Conservation (phyloP, 2,113 vertebrate genomes). For the Oophaga pumilio region DNA sequence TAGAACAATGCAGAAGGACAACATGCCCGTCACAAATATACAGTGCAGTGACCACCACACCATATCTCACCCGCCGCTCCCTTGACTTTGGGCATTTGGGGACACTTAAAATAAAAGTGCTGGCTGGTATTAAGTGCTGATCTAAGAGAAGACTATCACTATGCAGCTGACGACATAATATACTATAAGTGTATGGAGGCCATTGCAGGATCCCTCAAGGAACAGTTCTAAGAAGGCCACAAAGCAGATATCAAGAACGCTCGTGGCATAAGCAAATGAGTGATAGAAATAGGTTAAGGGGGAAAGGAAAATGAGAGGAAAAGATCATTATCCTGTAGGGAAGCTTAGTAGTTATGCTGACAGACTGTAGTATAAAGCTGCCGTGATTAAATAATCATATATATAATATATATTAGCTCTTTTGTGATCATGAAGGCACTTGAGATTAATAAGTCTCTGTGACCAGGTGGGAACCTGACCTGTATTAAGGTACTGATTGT, state of each 20-base stretch:
- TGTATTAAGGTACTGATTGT: neutral
- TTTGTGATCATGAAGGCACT: neutral
- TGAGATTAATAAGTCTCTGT: neutral
- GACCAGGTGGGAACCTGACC: neutral
- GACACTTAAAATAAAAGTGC: constrained; percentile 17
- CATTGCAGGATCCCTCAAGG: neutral
- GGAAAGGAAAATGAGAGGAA: neutral
- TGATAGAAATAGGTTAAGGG: neutral
- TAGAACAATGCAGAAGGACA: constrained; percentile 42
- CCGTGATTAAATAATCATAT: neutral
- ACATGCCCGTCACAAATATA: constrained; percentile 1
- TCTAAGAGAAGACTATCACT: neutral
- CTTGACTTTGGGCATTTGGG: neutral
- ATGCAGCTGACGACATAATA: neutral
- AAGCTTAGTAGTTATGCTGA: neutral
- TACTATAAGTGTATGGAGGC: neutral
- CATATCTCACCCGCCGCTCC: neutral
- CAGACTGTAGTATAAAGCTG: neutral
- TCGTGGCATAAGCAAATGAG: neutral
- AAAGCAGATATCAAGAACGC: neutral
- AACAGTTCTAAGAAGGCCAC: neutral
- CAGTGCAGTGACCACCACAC: neutral
- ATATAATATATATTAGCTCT: neutral
- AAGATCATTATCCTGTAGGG: neutral
- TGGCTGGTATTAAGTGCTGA: constrained; percentile 18